Evolutionary conservation across 2,113 vertebrate species (phyloP).

Genomic region (Nerophis ophidion): DNA sequence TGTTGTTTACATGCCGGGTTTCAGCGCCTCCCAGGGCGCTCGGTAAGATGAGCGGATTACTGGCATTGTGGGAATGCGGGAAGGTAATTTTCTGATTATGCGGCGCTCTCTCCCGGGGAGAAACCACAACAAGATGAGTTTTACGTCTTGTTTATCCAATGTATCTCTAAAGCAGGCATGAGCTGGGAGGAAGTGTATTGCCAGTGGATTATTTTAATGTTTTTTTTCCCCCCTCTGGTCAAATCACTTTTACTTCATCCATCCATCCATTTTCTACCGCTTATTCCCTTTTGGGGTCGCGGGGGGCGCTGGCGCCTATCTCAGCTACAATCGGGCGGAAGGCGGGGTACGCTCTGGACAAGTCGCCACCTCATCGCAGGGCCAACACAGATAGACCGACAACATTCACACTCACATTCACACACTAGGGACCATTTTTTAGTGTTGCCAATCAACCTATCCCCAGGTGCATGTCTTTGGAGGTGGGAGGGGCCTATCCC

Average conservation of each 20-base stretch:
- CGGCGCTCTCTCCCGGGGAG: slow-evolving; percentile 40
- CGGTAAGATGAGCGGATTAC: slow-evolving; percentile 62
- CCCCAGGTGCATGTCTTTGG: no score
- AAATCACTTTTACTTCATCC: not conserved
- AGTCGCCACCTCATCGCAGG: no score
- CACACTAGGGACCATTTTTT: no score
- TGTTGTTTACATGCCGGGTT: slow-evolving; percentile 55
- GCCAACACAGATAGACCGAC: no score
- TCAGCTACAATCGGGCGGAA: no score
- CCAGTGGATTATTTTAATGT: slow-evolving; percentile 11
- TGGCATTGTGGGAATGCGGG: slow-evolving; percentile 40
- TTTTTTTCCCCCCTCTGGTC: not conserved
- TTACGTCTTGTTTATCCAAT: slow-evolving; percentile 49
- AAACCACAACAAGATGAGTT: slow-evolving; percentile 44
- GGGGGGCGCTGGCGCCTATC: no score
- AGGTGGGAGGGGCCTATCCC: no score
- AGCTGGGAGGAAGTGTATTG: slow-evolving; percentile 21
- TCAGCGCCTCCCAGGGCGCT: slow-evolving; percentile 48
- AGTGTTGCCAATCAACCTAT: no score
- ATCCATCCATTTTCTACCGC: no score
- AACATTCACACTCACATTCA: no score
- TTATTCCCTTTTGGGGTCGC: no score
- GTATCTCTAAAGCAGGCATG: slow-evolving; percentile 16
- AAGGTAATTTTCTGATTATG: slow-evolving; percentile 55
- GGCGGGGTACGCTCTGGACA: no score